Evolutionary conservation across 2,797 vertebrate genomes (phyloP), one percentile per base, ranked within the genome.

Genomic region (Siniperca undulata): DNA sequence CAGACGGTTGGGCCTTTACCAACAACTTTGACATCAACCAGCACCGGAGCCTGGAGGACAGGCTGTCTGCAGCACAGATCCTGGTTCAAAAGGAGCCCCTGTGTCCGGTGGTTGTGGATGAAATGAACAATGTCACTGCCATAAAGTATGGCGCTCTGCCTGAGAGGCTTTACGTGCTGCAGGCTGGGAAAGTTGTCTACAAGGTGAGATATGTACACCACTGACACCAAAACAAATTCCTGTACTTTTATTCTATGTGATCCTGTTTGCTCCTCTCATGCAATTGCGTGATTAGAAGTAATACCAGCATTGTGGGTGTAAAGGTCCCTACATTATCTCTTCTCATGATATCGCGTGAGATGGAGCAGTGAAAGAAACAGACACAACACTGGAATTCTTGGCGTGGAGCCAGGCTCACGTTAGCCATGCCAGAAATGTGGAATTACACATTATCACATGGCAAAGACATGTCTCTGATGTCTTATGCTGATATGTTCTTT

Each of bases 1-100:
- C 87, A 99, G 98, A 99, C 77, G 97, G 94, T 74, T 99, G 97
- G 98, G 96, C 97, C 84, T 98, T 99, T 82, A 88, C 87, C 90
- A 99, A 98, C 95, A 99, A 99, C 10, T 34, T 97, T 7, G 80
- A 97, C 80, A 98, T 99, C 91, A 96, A 93, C 66, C 93, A 92
- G 69, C 98, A 99, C 92, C 94, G 20, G 82, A 97, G 80, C 90
- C 94, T 98, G 70, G 93, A 97, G 89, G 97, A 99, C 20, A 92
- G 97, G 70, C 91, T 97, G 84, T 87, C 20, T 5, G 97, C 98
- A 5, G 97, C 97, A 42, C 91, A 75, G 22, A 92, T 97, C 85
- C 96, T 99, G 87, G 80, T 97, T 53, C 95, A 97, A 71, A 96
- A 96, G 0, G 89, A 95, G 13, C 97, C 97, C 12, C 91, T 94